These are phyloP conservation scores for Anseranas semipalmata DNA, from an alignment of 2,113 vertebrate species.

Conservation along the genomic window DNA sequence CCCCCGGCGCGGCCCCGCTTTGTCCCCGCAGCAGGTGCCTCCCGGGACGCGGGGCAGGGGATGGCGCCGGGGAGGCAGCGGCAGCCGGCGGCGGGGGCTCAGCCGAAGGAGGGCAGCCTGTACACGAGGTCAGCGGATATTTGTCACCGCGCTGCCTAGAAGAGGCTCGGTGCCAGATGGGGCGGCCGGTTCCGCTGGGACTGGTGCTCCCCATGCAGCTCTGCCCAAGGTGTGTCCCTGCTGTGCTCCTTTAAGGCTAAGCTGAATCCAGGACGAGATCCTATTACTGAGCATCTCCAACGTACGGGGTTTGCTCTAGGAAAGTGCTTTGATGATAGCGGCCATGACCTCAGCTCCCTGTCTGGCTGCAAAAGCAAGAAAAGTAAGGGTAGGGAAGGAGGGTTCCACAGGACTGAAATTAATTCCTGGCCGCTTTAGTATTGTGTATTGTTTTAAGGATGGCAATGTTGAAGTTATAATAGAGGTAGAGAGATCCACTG, in stretches of 20 bases:
- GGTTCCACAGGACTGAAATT: not conserved
- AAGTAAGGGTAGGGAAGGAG: not conserved
- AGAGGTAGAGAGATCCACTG: too few species aligned
- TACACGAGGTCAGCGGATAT: accelerated
- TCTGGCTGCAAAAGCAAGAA: not conserved
- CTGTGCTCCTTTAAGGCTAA: accelerated
- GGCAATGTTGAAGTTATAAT: not conserved
- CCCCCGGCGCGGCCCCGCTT: not conserved
- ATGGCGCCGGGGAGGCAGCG: too few species aligned
- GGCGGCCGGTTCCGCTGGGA: too few species aligned
- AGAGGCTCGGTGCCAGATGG: not conserved
- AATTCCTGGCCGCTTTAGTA: not conserved
- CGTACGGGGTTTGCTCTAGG: accelerated
- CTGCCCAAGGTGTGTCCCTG: not conserved
- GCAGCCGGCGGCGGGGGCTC: too few species aligned
- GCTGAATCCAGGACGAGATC: not conserved
- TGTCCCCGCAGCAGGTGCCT: not conserved
- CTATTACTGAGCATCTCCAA: not conserved
- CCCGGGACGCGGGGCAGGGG: too few species aligned
- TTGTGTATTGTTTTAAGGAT: not conserved
- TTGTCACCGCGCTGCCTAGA: accelerated
- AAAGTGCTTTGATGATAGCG: not conserved
- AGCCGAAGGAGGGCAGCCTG: not conserved
- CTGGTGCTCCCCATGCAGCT: too few species aligned
- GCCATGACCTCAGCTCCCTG: accelerated